A percentile compares a stretch with the other conserved stretches of the same genome.
These are phyloP conservation scores for Sinocyclocheilus anophthalmus DNA, from an alignment of 2,113 vertebrate species.

Conservation along the genomic window DNA sequence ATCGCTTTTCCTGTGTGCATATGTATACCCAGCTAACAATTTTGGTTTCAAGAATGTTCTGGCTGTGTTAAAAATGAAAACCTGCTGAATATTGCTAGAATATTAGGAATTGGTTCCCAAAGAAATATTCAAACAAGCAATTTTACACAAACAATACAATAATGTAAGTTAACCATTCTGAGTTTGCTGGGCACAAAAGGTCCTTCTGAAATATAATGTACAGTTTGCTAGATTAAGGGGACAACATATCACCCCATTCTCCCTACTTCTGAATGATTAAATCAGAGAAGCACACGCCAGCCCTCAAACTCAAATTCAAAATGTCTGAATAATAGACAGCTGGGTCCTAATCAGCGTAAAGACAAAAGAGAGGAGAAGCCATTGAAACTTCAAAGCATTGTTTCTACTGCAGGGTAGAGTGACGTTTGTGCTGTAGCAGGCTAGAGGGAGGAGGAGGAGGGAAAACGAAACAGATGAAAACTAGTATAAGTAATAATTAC, in stretches of 20 bases:
- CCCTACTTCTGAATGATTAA: background rate
- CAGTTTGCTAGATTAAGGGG: background rate
- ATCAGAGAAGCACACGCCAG: background rate
- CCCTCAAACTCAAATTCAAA: slow-evolving; percentile 16
- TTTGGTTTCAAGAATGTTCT: background rate
- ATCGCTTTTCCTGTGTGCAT: background rate
- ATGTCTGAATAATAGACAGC: slow-evolving; percentile 22
- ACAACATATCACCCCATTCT: background rate
- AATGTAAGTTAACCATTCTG: background rate
- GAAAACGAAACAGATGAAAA: slow-evolving; percentile 4
- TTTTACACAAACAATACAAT: background rate
- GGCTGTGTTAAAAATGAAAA: background rate
- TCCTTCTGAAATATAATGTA: background rate
- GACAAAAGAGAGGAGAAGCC: slow-evolving; percentile 38
- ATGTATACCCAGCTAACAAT: background rate
- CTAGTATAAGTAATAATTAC: slow-evolving; percentile 20
- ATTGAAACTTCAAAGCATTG: slow-evolving; percentile 39
- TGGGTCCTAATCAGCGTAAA: slow-evolving; percentile 14
- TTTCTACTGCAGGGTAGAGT: slow-evolving; percentile 26
- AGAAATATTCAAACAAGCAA: background rate
- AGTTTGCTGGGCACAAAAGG: background rate
- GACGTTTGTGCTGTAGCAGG: slow-evolving; percentile 17
- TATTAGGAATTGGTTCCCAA: background rate
- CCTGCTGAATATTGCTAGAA: background rate
- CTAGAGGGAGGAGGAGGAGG: background rate